Conservation (phyloP, 2,113 vertebrate species). For the Ceyx melanurus region DNA sequence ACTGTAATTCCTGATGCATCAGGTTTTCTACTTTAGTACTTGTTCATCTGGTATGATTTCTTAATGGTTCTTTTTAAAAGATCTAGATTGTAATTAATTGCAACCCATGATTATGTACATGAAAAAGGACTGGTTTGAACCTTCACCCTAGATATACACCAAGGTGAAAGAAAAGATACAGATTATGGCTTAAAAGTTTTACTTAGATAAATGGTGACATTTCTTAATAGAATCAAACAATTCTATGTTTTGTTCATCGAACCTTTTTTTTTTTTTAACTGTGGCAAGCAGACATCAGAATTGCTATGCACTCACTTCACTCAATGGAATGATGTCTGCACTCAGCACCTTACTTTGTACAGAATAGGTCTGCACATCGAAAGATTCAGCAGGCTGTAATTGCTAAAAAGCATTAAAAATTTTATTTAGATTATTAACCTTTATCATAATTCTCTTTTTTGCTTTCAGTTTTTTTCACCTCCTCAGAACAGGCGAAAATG, state of each 20-base stretch:
- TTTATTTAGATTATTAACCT: slow-evolving; percentile 14
- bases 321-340: neutral
- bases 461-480: neutral
- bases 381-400: neutral
- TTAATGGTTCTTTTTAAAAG: slow-evolving; percentile 67
- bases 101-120: slow-evolving; percentile 43
- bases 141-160: slow-evolving; percentile 50
- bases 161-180: slow-evolving; percentile 64
- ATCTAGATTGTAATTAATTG: slow-evolving; percentile 66
- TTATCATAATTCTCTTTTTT: neutral
- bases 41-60: slow-evolving; percentile 55
- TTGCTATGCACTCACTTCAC: neutral
- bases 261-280: neutral
- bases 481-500: neutral
- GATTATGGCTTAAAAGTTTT: slow-evolving; percentile 57
- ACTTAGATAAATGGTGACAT: slow-evolving; percentile 63
- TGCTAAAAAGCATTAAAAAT: neutral
- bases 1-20: slow-evolving; percentile 58
- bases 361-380: neutral
- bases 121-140: slow-evolving; percentile 67
- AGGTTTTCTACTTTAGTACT: slow-evolving; percentile 37
- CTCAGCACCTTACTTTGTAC: neutral
- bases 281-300: slow-evolving; percentile 19
- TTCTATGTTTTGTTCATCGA: slow-evolving; percentile 14
- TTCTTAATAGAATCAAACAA: slow-evolving; percentile 60